Evolutionary conservation across 2,797 vertebrate genomes (phyloP), one percentile per base, ranked within the genome.

Genomic region (Rousettus madagascariensis): DNA sequence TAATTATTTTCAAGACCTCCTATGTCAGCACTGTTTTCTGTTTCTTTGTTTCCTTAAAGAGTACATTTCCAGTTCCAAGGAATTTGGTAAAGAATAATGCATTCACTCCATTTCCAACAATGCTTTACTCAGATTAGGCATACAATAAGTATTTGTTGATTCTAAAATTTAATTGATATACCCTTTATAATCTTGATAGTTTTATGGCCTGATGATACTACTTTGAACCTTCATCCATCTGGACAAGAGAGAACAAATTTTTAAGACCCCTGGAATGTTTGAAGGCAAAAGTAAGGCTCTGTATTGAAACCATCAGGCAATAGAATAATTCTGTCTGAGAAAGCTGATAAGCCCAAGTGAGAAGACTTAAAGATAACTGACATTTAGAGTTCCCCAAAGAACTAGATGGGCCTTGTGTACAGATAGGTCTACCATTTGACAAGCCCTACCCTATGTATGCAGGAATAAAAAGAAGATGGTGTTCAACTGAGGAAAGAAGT

Each of bases 121-220:
- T 65, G 51, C 33, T 79, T 75, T 91, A 74, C 15, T 75, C 78
- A 86, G 53, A 93, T 91, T 86, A 91, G 69, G 49, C 53, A 87
- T 33, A 55, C 24, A 86, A 53, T 86, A 89, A 63, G 68, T 89
- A 95, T 78, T 80, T 78, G 68, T 91, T 88, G 72, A 57, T 83
- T 93, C 72, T 90, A 86, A 86, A 83, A 87, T 80, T 49, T 82
- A 93, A 93, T 85, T 69, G 24, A 46, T 63, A 78, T 72, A 83
- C 61, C 15, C 19, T 84, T 63, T 93, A 66, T 59, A 90, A 75
- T 87, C 38, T 49, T 93, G 57, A 75, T 92, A 86, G 80, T 72
- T 94, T 96, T 91, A 86, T 97, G 38, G 41, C 75, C 84, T 85
- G 59, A 77, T 71, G 17, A 83, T 68, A 89, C 6, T 38, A 84